A percentile compares a stretch with the other conserved stretches of the same genome.
These are phyloP conservation scores for Lissocephala sabroskyi DNA, from an alignment of 2,888 invertebrate genomes.

Conservation along the genomic window DNA sequence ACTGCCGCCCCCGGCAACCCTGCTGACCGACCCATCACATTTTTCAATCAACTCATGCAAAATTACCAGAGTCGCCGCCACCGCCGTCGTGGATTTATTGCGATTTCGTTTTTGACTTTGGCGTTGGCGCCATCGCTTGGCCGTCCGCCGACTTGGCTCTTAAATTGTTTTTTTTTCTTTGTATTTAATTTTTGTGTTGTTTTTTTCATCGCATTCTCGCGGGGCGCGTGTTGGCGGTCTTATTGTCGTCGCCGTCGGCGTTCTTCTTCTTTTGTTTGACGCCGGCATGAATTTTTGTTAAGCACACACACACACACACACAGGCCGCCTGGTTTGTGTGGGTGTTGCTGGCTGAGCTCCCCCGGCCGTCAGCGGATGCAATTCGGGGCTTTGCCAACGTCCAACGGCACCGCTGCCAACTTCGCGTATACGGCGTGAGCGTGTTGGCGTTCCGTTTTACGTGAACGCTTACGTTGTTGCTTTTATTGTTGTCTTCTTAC, in stretches of 20 bases:
- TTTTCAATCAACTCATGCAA: constrained; percentile 29
- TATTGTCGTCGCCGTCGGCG: constrained; percentile 7
- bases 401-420: no score
- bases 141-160: constrained; percentile 3
- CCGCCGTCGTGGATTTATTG: constrained; percentile 32
- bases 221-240: constrained; percentile 21
- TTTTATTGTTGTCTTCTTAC: no score
- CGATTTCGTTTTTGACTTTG: constrained; percentile 32
- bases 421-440: no score
- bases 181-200: constrained; percentile 1
- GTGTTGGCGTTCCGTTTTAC: constrained; percentile 2
- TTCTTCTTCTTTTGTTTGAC: no score
- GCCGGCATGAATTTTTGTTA: no score
- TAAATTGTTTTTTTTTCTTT: constrained; percentile 13
- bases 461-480: no score
- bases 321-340: no score
- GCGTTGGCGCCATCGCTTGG: constrained; percentile 16
- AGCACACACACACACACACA: no score
- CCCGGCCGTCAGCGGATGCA: neutral
- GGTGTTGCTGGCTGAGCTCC: no score
- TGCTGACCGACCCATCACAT: constrained; percentile 2
- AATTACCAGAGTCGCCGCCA: constrained; percentile 30
- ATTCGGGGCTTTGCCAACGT: no score
- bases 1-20: constrained; percentile 8
- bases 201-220: constrained; percentile 10